These are phyloP conservation scores for Ivindomyrus marchei DNA, from an alignment of 2,113 vertebrate genomes.

Conservation along the genomic window DNA sequence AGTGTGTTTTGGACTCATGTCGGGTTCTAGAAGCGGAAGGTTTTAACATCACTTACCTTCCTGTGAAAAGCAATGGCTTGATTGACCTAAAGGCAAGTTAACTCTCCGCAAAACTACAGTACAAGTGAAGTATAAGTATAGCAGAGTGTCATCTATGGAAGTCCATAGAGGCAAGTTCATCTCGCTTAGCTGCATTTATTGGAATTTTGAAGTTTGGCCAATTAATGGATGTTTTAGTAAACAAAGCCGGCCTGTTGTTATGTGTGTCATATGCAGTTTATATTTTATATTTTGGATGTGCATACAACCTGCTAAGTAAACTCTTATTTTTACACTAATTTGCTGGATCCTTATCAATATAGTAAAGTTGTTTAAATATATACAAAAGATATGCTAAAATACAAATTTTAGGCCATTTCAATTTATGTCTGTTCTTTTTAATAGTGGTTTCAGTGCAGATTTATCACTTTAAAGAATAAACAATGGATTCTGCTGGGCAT, in stretches of 20 bases:
- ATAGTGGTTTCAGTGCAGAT: neutral
- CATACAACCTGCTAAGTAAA: neutral
- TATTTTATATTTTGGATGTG: neutral
- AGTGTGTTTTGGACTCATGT: slow-evolving; percentile 93
- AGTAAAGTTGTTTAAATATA: neutral
- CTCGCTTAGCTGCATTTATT: neutral
- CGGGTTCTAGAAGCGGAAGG: slow-evolving; percentile 86
- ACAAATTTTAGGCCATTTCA: neutral
- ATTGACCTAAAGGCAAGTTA: slow-evolving; percentile 76
- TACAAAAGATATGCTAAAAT: neutral
- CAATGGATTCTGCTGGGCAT: neutral
- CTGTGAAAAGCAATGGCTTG: slow-evolving; percentile 79
- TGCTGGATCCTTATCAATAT: neutral
- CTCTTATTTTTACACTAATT: neutral
- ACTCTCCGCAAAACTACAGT: neutral
- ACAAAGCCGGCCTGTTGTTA: neutral
- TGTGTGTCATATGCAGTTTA: neutral
- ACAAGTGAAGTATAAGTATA: neutral
- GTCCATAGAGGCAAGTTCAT: neutral
- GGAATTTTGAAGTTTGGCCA: neutral
- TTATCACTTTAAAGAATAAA: neutral
- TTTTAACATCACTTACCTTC: slow-evolving; percentile 84
- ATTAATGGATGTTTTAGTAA: neutral
- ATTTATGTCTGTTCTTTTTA: neutral
- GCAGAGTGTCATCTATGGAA: neutral